Base-by-base conservation (phyloP, 2,113 vertebrate species). In the Columba livia region DNA sequence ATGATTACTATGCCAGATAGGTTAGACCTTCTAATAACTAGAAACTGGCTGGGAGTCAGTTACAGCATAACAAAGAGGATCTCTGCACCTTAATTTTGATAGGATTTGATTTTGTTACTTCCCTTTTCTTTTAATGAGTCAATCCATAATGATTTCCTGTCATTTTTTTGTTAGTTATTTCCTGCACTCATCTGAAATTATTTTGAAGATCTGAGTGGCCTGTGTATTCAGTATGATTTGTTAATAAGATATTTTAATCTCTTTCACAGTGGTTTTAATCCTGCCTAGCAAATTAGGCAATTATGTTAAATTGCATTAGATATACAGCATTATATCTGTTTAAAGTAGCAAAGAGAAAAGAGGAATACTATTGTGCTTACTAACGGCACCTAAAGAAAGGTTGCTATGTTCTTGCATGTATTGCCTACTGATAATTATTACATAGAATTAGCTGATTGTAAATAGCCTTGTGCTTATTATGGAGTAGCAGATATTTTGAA, bases 31-130 rank as follows among this genome's bases (percentile, higher is more conserved):
- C 19, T 71, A 17, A 85, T 71, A 54, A 21, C 32, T 51, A 87
- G 51, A 62, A 67, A 53, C 87, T 87, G 78, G 7, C 34, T 67
- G 34, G 19, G 15, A 67, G 26, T 51, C 32, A 44, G 36, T 89
- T 89, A 19, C 36, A 91, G 19, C 20, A 7, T 79, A 93, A 32
- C 40, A 60, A 62, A 84, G 25, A 65, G 84, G 38, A 91, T 65
- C 28, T 61, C 10, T 70, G 12, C 17, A 12, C 48, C 34, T 85
- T 75, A 67, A 9, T 93, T 93, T 51, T 61, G n/a, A 31, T 31
- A 42, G 15, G 18, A 32, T 93, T 86, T 71, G 47, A 74, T 92
- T 95, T 92, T 81, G 25, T 71, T 92, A 80, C 20, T 83, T 91
- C 17, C 73, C 9, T 78, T 3, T 11, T 67, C 48, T 88, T 66